Evolutionary conservation across 2,113 vertebrate genomes (phyloP), one percentile per base, ranked within the genome.

Genomic region (Promerops cafer): DNA sequence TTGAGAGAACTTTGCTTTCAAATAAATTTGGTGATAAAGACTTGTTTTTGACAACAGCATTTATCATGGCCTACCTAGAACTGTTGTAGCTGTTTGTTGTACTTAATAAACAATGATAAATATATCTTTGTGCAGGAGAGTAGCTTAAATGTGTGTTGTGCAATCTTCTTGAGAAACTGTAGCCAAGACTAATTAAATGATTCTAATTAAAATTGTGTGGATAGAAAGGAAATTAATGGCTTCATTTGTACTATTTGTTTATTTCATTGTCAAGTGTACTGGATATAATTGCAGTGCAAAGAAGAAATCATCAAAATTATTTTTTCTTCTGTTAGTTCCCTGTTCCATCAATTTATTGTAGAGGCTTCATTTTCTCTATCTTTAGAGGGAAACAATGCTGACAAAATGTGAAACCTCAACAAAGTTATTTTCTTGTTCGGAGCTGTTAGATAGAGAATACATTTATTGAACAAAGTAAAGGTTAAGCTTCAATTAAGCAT

Each of bases 121-220:
- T 95, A 63, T 14, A 78, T 96, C 89, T 96, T 72, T 85, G 95
- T 83, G 57, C 70, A 77, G 87, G 40, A 72, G 89, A 89, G 68
- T 70, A 88, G 89, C 83, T 96, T 79, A 84, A 96, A 95, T 91
- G 90, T 59, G 90, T 66, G 63, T 31, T 91, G 85, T 93, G 94
- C 47, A 94, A 95, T 95, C 92, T 97, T 96, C 92, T 90, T 83
- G 82, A 96, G 94, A 96, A 97, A 96, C 74, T 96, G 94, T 89
- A 97, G 94, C 95, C 94, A 96, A 97, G 94, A 83, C 95, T 98
- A 97, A 98, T 98, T 97, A 98, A 98, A 97, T 95, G 79, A 91
- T 97, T 98, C 97, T 97, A 97, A 98, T 98, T 98, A 98, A 98
- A 98, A 97, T 80, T 96, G 96, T 97, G 93, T 95, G 95, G 97